These are phyloP conservation scores for Pseudomyrmex cubaensis DNA, from an alignment of 1,140 invertebrate species.

Conservation along the genomic window DNA sequence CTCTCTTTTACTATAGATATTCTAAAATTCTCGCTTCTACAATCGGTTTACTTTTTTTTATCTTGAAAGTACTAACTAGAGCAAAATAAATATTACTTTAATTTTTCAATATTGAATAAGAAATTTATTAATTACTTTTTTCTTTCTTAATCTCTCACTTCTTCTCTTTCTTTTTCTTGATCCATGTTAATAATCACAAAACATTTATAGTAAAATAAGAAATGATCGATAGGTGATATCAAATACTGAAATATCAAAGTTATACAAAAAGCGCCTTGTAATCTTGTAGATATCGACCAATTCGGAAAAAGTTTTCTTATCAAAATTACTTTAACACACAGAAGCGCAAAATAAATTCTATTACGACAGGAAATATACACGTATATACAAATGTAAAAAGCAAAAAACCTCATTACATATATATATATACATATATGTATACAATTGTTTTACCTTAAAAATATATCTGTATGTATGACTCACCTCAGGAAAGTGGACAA, in stretches of 20 bases:
- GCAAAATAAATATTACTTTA: too few species aligned
- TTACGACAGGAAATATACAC: too few species aligned
- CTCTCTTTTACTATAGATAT: not conserved
- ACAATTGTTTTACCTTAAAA: not conserved
- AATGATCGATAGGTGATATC: not conserved
- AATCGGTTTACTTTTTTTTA: too few species aligned
- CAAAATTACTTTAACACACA: not conserved
- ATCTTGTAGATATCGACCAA: not conserved
- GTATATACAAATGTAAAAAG: too few species aligned
- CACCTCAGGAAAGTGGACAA: constrained; percentile 75
- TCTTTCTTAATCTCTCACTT: too few species aligned
- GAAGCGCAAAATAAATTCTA: not conserved
- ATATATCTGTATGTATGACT: constrained; percentile 2
- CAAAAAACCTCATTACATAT: not conserved
- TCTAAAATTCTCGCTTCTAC: too few species aligned
- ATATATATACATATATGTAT: not conserved
- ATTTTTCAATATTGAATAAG: too few species aligned
- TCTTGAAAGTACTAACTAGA: too few species aligned
- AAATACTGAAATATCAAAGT: not conserved
- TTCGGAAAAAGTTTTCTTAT: not conserved
- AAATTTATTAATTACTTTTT: too few species aligned
- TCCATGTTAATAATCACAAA: too few species aligned
- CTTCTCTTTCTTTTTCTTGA: too few species aligned
- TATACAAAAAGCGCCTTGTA: not conserved
- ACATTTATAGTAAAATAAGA: not conserved